These are phyloP conservation scores for Bos taurus DNA, from an alignment of 2,113 vertebrate genomes.

Conservation along the genomic window DNA sequence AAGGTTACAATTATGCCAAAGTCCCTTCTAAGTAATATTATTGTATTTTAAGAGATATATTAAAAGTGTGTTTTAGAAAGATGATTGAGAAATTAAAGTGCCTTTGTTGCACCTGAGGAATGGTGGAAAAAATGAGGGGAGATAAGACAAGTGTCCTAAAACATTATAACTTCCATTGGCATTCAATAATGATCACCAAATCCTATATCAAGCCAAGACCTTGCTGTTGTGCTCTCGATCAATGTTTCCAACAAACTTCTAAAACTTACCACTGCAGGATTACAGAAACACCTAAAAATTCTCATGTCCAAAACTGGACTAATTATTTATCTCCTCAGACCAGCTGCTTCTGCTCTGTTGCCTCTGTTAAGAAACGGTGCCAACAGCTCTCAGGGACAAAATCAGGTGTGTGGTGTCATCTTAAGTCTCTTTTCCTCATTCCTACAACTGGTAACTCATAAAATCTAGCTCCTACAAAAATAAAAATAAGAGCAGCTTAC, in stretches of 20 bases:
- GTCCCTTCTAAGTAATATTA: background rate
- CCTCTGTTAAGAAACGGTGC: background rate
- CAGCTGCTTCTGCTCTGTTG: background rate
- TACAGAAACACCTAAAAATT: background rate
- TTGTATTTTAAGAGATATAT: background rate
- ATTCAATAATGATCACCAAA: background rate
- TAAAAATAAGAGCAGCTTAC: background rate
- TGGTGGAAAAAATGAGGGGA: background rate
- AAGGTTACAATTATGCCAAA: background rate
- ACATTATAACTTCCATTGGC: background rate
- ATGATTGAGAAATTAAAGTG: background rate
- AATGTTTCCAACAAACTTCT: background rate
- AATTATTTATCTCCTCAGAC: background rate
- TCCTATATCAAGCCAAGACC: background rate
- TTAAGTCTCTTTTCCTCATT: background rate
- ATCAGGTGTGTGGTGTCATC: background rate
- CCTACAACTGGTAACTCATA: background rate
- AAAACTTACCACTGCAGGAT: background rate
- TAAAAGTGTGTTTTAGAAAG: background rate
- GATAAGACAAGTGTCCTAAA: background rate
- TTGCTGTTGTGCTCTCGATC: background rate
- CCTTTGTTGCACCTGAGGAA: background rate
- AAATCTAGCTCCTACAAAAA: background rate
- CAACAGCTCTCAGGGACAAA: background rate
- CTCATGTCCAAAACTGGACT: background rate